These are phyloP conservation scores for Drosophila affinis DNA, from an alignment of 2,888 invertebrate genomes.

Conservation along the genomic window DNA sequence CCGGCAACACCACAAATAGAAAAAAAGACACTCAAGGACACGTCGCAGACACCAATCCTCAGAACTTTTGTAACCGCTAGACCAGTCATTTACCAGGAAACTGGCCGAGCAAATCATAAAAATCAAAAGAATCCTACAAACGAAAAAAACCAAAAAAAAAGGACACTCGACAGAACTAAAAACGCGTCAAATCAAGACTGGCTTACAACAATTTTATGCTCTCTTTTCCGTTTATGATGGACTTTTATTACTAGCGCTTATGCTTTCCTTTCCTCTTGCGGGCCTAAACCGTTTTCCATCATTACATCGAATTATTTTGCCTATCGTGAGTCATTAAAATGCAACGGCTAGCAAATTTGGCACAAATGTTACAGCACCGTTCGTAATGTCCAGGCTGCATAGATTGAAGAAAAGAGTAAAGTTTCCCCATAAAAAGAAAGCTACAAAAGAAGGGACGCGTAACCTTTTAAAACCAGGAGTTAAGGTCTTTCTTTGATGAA, in stretches of 20 bases:
- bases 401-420: no score
- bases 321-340: conserved; percentile 66
- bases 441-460: no score
- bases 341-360: conserved; percentile 68
- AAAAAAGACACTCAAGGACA: conserved; percentile 55
- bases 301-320: conserved; percentile 68
- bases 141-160: conserved; percentile 19
- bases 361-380: conserved; percentile 49
- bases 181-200: conserved; percentile 72
- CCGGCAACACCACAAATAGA: conserved; percentile 28
- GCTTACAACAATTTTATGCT: conserved; percentile 65
- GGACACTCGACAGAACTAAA: conserved; percentile 59
- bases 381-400: no score
- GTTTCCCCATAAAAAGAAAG: no score
- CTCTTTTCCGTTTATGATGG: conserved; percentile 61
- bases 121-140: conserved; percentile 22
- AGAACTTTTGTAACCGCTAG: background rate
- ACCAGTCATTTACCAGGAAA: conserved; percentile 8
- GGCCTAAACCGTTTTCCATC: background rate
- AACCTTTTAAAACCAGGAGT: no score
- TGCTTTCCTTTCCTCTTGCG: background rate
- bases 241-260: conserved; percentile 69
- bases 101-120: conserved; percentile 41
- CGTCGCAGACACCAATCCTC: conserved; percentile 29
- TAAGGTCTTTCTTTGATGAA: no score